Percentiles rank a stretch among this genome's conserved stretches.
phyloP scores from a whole-genome alignment of 2,797 vertebrate genomes.

The Megaceryle alcyon region DNA sequence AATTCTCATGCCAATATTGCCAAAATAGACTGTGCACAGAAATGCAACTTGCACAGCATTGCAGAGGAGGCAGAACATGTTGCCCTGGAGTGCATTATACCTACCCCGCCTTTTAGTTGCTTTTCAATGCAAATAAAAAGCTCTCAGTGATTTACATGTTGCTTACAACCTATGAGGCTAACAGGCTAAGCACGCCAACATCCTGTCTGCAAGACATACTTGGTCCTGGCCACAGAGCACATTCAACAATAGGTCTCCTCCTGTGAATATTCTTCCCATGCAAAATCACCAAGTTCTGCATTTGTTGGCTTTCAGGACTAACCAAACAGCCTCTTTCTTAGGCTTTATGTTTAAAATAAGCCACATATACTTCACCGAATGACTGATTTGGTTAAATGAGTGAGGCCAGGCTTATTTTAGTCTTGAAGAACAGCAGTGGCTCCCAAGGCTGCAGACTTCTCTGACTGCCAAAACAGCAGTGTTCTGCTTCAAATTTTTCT shows the following conservation, averaged over 20 bases:
- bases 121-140: not conserved
- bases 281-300: fast-evolving
- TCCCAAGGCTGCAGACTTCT: not conserved
- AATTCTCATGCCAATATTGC: not conserved
- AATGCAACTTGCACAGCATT: not conserved
- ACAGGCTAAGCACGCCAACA: not conserved
- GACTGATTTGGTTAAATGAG: not conserved
- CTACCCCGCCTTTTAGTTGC: not conserved
- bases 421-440: not conserved
- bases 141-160: not conserved
- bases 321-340: not conserved
- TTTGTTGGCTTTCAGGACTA: not conserved
- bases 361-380: not conserved
- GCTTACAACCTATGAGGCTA: not conserved
- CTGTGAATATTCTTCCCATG: not conserved
- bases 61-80: not conserved
- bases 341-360: not conserved
- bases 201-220: not conserved
- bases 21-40: not conserved
- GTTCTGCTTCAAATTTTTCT: not conserved
- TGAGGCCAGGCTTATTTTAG: not conserved
- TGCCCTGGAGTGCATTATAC: fast-evolving
- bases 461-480: not conserved
- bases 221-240: not conserved
- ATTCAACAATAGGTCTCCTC: not conserved